Base-by-base conservation (phyloP, 2,888 invertebrate genomes). In the Tipula confusa region DNA sequence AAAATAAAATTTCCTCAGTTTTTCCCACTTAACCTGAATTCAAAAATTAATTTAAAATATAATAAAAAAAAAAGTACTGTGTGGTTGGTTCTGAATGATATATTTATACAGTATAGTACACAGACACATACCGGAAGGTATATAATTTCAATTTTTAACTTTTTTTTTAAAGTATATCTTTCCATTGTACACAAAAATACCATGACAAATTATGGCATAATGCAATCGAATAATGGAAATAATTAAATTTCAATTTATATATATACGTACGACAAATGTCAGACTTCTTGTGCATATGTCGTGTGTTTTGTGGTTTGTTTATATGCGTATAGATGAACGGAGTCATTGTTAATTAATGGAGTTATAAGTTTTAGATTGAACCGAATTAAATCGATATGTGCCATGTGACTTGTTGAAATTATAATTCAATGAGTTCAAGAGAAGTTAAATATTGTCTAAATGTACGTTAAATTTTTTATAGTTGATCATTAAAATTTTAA, bases 21-120 rank as follows among this genome's bases (percentile, higher is more conserved):
- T n/a, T 64, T 64, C 64, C 64, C 64, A 64, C 64, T 64, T 64
- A 64, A 64, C 64, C 64, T 64, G 64, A 64, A 64, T 64, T 64
- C 24, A 64, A 64, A 48, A 48, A n/a, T n/a, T n/a, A n/a, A n/a
- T n/a, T n/a, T n/a, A n/a, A n/a, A n/a, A n/a, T n/a, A n/a, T 48
- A 38, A 43, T 43, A n/a, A n/a, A 43, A n/a, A 43, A 36, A 2
- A 33, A 33, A 33, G 9, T 43, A 15, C 1, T 64, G 24, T 64
- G 64, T 64, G 64, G 64, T 64, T 64, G 64, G 64, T 24, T 64
- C 5, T 2, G 64, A 64, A n/a, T n/a, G n/a, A n/a, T 9, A 38
- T 36, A 36, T 43, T 43, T 43, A 43, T 43, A 24, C n/a, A 43
- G 43, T 43, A 43, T n/a, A 38, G n/a, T n/a, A 38, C 38, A n/a